phyloP scores from a whole-genome alignment of 2,888 invertebrate species.

The Zygothrica quintamaculata region DNA sequence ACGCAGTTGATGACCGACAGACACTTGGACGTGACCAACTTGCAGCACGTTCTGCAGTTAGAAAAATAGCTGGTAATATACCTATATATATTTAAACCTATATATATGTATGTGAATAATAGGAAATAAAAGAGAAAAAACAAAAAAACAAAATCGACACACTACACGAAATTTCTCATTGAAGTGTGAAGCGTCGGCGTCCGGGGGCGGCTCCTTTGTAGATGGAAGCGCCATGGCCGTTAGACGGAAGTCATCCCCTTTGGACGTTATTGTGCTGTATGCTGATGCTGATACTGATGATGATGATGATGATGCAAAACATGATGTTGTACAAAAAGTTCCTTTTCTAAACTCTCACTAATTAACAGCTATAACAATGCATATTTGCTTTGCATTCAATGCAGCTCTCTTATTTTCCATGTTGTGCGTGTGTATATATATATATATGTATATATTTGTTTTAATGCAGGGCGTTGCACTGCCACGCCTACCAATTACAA shows the following conservation, averaged over 20 bases:
- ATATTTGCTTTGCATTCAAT: slow-evolving; percentile 33
- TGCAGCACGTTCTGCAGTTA: slow-evolving; percentile 60
- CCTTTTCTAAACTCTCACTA: slow-evolving; percentile 27
- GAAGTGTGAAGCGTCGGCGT: slow-evolving; percentile 70
- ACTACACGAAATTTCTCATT: slow-evolving; percentile 74
- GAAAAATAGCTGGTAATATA: slow-evolving; percentile 18
- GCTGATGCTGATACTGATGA: too few relatives aligned
- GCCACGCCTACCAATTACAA: slow-evolving; percentile 58
- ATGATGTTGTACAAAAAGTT: background rate
- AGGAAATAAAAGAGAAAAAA: slow-evolving; percentile 16
- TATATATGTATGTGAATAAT: too few relatives aligned
- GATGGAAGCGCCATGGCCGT: slow-evolving; percentile 63
- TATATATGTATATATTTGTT: background rate
- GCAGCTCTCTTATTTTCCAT: too few relatives aligned
- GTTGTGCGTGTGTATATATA: too few relatives aligned
- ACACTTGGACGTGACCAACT: slow-evolving; percentile 64
- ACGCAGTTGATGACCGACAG: slow-evolving; percentile 13
- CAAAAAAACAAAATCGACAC: slow-evolving; percentile 42
- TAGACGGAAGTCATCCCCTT: slow-evolving; percentile 36
- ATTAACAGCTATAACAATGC: slow-evolving; percentile 48
- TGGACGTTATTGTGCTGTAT: too few relatives aligned
- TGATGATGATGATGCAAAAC: too few relatives aligned
- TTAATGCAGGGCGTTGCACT: slow-evolving; percentile 3
- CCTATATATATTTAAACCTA: slow-evolving; percentile 8
- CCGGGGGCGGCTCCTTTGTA: slow-evolving; percentile 52